Conservation (phyloP, 1,140 invertebrate species). For the Caenorhabditis tropicalis region DNA sequence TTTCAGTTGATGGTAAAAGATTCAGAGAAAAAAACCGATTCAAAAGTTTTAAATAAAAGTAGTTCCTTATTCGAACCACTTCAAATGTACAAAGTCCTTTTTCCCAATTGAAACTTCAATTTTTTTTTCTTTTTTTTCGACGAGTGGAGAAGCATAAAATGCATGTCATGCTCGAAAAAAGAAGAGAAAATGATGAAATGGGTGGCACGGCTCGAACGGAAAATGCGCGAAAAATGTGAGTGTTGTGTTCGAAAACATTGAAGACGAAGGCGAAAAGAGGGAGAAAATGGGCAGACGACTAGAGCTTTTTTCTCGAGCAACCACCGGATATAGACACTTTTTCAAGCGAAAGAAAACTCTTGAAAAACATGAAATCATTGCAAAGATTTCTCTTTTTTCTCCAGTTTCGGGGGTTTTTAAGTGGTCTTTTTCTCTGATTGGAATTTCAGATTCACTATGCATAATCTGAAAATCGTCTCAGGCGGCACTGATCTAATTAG, state of each 20-base stretch:
- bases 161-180: background rate
- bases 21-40: background rate
- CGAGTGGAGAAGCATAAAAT: background rate
- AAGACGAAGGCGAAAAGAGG: background rate
- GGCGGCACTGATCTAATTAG: too few relatives aligned
- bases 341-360: background rate
- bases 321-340: conserved; percentile 1
- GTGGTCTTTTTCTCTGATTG: too few relatives aligned
- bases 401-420: too few relatives aligned
- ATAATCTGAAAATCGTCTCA: too few relatives aligned
- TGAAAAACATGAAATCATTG: background rate
- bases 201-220: background rate
- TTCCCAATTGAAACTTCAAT: too few relatives aligned
- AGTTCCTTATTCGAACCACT: too few relatives aligned
- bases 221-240: conserved; percentile 32
- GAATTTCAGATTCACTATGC: too few relatives aligned
- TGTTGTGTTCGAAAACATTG: background rate
- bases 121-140: too few relatives aligned
- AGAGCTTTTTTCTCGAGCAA: background rate
- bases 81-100: too few relatives aligned
- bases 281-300: background rate
- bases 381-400: too few relatives aligned
- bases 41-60: too few relatives aligned
- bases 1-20: too few relatives aligned
- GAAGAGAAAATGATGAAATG: conserved; percentile 17